A percentile compares a stretch with the other conserved stretches of the same genome.
Conservation (phyloP, 2,888 invertebrate genomes). For the Diaperis boleti region DNA sequence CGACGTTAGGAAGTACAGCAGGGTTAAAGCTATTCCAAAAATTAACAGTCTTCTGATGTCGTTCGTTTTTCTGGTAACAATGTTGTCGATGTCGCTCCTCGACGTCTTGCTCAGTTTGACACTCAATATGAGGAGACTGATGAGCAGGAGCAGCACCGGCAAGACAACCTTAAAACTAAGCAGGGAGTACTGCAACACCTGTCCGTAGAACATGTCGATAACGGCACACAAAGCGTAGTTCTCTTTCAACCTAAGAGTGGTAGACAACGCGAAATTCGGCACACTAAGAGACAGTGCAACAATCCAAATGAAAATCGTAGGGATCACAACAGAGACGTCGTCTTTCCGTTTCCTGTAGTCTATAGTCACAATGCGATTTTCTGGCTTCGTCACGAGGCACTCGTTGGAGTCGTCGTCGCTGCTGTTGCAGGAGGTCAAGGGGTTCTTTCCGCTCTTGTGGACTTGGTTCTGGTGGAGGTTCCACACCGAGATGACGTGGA, state of each 20-base stretch:
- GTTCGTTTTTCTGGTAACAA: slow-evolving; percentile 55
- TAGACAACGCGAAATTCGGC: slow-evolving; percentile 71
- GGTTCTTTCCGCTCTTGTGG: slow-evolving; percentile 59
- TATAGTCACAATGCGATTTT: slow-evolving; percentile 68
- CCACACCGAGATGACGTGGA: slow-evolving; percentile 71
- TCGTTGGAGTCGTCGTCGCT: slow-evolving; percentile 56
- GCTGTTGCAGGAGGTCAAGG: slow-evolving; percentile 54
- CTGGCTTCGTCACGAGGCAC: slow-evolving; percentile 57
- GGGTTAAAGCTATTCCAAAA: slow-evolving; percentile 56
- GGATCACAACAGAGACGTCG: slow-evolving; percentile 68
- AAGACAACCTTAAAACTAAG: slow-evolving; percentile 58
- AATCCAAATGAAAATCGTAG: slow-evolving; percentile 72
- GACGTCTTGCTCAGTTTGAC: slow-evolving; percentile 56
- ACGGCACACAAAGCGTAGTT: slow-evolving; percentile 68
- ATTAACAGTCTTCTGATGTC: slow-evolving; percentile 56
- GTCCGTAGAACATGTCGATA: slow-evolving; percentile 68
- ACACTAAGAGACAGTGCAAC: slow-evolving; percentile 71
- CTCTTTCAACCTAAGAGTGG: slow-evolving; percentile 63
- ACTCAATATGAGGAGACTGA: slow-evolving; percentile 55
- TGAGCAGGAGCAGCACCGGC: slow-evolving; percentile 55
- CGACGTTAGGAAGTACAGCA: slow-evolving; percentile 57
- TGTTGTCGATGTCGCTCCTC: slow-evolving; percentile 54
- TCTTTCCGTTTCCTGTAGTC: slow-evolving; percentile 68
- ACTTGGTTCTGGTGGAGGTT: slow-evolving; percentile 68
- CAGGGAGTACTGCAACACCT: slow-evolving; percentile 58